Evolutionary conservation across 2,888 invertebrate species (phyloP), one percentile per base, ranked within the genome.

Genomic region (Caenorhabditis sp.): DNA sequence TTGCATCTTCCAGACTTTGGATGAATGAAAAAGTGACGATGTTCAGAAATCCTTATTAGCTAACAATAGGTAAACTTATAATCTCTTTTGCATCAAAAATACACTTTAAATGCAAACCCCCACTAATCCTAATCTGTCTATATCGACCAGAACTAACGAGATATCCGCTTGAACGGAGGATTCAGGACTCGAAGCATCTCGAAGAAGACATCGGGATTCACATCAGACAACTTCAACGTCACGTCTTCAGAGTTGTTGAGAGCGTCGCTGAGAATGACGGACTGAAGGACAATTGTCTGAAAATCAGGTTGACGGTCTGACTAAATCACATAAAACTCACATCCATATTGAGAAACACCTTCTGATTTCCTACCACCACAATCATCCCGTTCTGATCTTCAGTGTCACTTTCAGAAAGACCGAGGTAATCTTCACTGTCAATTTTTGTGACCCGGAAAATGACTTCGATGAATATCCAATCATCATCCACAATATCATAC

Each of bases 401-500:
- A 0, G 47, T 19, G 51, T 51, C 51, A 10, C 24, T 56, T n/a
- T 69, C 54, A n/a, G 54, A 12, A n/a, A 68, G 75, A n/a, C 58
- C 66, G 31, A 66, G 16, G n/a, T 75, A 75, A 6, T 24, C 35
- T n/a, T 47, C 47, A 22, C 68, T 59, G 26, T 76, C 12, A n/a
- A 76, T 26, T 14, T 68, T 68, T 0, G 35, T 35, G 0, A 76
- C 58, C 26, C 68, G 68, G 26, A 76, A 76, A 2, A 14, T 22
- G 31, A 76, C 68, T 54, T 76, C 76, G 14, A 76, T 68, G 22
- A 59, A 59, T 8, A 24, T 28, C 76, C 76, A 76, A 16, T 68
- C 59, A 5, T 26, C n/a, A n/a, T 68, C 49, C 1, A 19, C 38
- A 8, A 76, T 68, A 0, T 76, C 76, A 22, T 68, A 76, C 6